Percentiles rank a stretch among this genome's conserved stretches.
phyloP scores from a whole-genome alignment of 1,140 invertebrate genomes.

The Zaprionus camerounensis region DNA sequence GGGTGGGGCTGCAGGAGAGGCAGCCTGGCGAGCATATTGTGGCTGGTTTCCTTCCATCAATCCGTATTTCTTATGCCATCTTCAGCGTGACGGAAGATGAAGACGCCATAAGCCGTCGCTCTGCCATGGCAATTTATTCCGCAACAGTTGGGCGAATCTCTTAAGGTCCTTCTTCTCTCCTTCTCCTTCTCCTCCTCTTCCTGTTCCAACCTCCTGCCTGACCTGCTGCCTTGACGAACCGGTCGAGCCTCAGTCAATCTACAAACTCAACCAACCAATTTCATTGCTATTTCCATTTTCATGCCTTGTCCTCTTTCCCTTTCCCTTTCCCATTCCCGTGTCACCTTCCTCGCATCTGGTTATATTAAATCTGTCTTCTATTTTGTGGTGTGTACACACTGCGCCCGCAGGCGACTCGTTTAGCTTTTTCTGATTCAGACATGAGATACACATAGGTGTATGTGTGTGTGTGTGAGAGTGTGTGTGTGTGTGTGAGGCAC shows the following conservation, averaged over 20 bases:
- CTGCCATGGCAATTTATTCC: conserved; percentile 74
- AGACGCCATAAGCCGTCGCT: conserved; percentile 52
- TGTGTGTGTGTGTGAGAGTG: conserved; percentile 1
- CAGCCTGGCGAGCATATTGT: conserved; percentile 32
- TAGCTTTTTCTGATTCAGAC: conserved; percentile 42
- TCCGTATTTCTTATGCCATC: background rate
- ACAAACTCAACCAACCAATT: background rate
- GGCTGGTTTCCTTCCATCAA: conserved; percentile 14
- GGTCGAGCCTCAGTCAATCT: conserved; percentile 5
- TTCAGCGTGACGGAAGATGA: conserved; percentile 22
- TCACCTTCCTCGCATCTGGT: conserved; percentile 12
- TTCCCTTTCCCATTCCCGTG: background rate
- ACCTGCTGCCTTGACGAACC: conserved; percentile 15
- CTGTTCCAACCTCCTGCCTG: background rate
- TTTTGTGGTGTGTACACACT: conserved; percentile 41
- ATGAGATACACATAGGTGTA: background rate
- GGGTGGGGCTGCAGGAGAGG: background rate
- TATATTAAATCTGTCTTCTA: conserved; percentile 51
- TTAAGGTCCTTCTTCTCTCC: conserved; percentile 33
- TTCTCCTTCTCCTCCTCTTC: conserved; percentile 31
- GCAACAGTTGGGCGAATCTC: conserved; percentile 76
- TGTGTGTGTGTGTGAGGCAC: conserved; percentile 31
- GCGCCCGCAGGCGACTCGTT: conserved; percentile 40
- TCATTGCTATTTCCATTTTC: conserved; percentile 11
- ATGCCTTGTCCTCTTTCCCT: background rate